Base-by-base conservation (phyloP, 2,888 invertebrate genomes). In the Melinopterus prodromus region DNA sequence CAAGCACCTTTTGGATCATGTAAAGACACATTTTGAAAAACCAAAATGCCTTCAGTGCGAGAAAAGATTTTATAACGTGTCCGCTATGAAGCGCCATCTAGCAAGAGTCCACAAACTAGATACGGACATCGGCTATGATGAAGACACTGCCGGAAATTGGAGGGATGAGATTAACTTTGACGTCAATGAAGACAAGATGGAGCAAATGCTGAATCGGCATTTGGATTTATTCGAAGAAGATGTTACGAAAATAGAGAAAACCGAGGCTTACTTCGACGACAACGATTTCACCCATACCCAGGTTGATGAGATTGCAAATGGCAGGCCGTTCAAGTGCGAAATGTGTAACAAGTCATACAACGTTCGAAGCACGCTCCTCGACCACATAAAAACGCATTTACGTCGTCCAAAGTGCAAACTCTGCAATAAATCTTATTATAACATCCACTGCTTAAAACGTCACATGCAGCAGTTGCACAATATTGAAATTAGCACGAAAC, bases 381-480 rank as follows among this genome's bases (percentile, higher is more conserved):
- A 74, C 7, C 74, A 74, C 35, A 26, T 74, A 74, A 74, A 35
- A 74, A n/a, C 36, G 16, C 74, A 74, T 74, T 9, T 74, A 15
- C 37, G 12, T n/a, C 74, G 74, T 3, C 74, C 74, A 26, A 36
- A 7, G 2, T 74, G 74, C 35, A 74, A 74, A 74, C 16, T 36
- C 37, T 74, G 74, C 37, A 74, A 74, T 26, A 74, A 74, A 74
- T 14, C 26, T 9, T 74, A 36, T 4, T 26, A 36, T 35, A 74
- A 74, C 37, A 15, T 7, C 9, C n/a, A 26, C 37, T 74, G 74
- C 35, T 74, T 74, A 74, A 74, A 74, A 74, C 35, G 37, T 9
- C 74, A 74, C 36, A 74, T 12, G 26, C 6, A 26, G n/a, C 12
- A 74, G 37, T n/a, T 36, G 9, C 74, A 74, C 9, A 74, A 74